Conservation (phyloP, 2,888 invertebrate genomes). For the Cryptophagus acutangulus region DNA sequence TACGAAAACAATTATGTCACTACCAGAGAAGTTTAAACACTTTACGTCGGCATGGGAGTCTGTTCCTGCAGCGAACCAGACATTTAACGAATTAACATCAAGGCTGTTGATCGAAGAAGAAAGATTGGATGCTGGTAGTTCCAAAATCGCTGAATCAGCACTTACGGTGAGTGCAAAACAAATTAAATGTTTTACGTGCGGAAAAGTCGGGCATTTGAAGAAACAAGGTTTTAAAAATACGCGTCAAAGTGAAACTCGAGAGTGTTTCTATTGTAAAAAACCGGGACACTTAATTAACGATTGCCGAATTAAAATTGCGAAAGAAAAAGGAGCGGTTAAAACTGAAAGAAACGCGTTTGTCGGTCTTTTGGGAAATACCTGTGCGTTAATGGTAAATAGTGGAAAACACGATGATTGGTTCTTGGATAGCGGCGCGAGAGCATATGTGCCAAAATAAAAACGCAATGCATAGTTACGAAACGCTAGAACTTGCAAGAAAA, state of each 20-base stretch:
- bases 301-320: neutral
- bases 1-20: conserved; percentile 21
- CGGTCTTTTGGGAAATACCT: no score
- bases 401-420: conserved; percentile 14
- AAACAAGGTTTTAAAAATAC: conserved; percentile 4
- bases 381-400: neutral
- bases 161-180: conserved; percentile 6
- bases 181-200: conserved; percentile 10
- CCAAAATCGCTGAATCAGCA: conserved; percentile 11
- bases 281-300: neutral
- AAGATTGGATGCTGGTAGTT: conserved; percentile 14
- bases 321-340: neutral
- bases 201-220: conserved; percentile 12
- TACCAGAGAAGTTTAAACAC: conserved; percentile 20
- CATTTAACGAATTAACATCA: conserved; percentile 22
- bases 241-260: neutral
- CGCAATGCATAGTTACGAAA: conserved; percentile 4
- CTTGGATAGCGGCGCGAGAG: conserved; percentile 18
- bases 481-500: neutral
- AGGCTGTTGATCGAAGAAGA: conserved; percentile 21
- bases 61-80: conserved; percentile 25
- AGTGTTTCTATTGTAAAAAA: conserved; percentile 10
- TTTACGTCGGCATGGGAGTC: conserved; percentile 24
- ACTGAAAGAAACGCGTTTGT: neutral
- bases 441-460: conserved; percentile 16